Evolutionary conservation across 2,888 invertebrate species (phyloP).

Genomic region (Cryptus armator): DNA sequence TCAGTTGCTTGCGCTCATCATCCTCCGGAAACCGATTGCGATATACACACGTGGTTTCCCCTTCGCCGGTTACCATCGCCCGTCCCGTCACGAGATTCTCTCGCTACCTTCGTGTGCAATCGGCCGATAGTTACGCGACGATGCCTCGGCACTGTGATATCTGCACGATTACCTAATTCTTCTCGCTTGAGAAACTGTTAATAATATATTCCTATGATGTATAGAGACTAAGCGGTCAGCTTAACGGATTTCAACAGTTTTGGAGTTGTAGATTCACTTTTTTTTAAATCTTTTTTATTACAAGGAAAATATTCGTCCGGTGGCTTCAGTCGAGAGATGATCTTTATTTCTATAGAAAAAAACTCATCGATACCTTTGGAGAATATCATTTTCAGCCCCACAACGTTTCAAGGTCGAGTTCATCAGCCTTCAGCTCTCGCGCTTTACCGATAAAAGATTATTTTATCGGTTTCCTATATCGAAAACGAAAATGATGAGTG

Average conservation of each 20-base stretch:
- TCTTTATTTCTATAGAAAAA: not conserved
- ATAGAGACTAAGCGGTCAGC: not conserved
- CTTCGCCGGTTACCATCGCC: not conserved
- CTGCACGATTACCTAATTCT: not conserved
- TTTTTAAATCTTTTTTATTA: too few relatives aligned
- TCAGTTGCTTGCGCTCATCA: not conserved
- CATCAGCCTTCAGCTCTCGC: not conserved
- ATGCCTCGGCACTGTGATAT: not conserved
- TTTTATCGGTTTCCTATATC: not conserved
- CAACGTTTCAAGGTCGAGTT: not conserved
- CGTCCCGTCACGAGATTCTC: slow-evolving; percentile 8
- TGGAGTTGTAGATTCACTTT: too few relatives aligned
- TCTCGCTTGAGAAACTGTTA: not conserved
- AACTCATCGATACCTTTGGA: not conserved
- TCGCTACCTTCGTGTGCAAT: not conserved
- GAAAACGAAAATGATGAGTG: not conserved
- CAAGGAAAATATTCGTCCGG: too few relatives aligned
- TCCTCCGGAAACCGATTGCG: slow-evolving; percentile 9
- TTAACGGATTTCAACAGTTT: not conserved
- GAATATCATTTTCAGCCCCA: not conserved
- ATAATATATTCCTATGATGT: not conserved
- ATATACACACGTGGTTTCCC: not conserved
- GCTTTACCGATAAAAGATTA: not conserved
- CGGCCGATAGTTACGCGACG: not conserved
- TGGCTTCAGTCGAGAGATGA: not conserved